A percentile compares a stretch with the other conserved stretches of the same genome.
These are phyloP conservation scores for Brachyhypopomus gauderio DNA, from an alignment of 2,113 vertebrate species.

Conservation along the genomic window DNA sequence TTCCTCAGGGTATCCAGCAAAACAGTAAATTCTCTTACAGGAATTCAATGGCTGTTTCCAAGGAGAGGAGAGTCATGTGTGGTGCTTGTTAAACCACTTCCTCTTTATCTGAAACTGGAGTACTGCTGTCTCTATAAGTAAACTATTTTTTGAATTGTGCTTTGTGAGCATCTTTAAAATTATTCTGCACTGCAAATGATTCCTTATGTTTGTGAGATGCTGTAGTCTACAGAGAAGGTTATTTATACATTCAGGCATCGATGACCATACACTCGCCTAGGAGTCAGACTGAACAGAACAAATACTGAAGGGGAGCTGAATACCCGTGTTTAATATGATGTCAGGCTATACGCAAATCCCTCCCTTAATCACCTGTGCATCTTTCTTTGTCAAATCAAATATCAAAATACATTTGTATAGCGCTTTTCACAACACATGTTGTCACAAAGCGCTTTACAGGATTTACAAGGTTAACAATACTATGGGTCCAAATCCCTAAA, in stretches of 20 bases:
- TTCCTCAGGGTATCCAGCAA: neutral
- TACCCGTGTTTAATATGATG: neutral
- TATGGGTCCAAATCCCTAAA: too few relatives aligned
- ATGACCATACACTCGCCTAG: neutral
- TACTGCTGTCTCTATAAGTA: too few relatives aligned
- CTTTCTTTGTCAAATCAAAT: too few relatives aligned
- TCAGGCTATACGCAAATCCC: too few relatives aligned
- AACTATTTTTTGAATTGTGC: neutral
- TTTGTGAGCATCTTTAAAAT: neutral
- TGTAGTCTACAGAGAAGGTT: neutral
- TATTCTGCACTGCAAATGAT: neutral
- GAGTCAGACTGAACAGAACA: neutral
- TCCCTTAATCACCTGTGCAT: neutral
- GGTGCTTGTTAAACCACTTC: neutral
- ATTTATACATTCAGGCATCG: neutral
- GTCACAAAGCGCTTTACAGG: too few relatives aligned
- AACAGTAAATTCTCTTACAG: too few relatives aligned
- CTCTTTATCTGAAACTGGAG: too few relatives aligned
- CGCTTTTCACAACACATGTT: too few relatives aligned
- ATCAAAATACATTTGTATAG: too few relatives aligned
- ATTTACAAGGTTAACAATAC: too few relatives aligned
- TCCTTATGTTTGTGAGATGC: neutral
- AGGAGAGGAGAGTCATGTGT: neutral
- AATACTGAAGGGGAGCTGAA: neutral
- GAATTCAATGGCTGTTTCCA: too few relatives aligned